Evolutionary conservation across 2,888 invertebrate genomes (phyloP).

Genomic region (Nudaria mundana): DNA sequence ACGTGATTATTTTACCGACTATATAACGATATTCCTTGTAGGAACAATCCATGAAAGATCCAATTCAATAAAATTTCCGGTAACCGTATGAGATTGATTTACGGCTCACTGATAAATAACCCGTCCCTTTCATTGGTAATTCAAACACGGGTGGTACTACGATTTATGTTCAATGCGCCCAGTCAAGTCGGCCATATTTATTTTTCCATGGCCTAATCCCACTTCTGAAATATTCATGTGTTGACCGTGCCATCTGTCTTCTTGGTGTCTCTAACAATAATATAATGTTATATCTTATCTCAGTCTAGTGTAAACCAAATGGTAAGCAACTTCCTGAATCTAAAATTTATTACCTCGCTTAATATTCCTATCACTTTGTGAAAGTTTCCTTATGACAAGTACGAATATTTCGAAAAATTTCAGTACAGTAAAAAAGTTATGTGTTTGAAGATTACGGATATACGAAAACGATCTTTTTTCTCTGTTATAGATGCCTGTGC

Average conservation of each 20-base stretch:
- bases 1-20: too few species aligned
- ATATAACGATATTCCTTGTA: too few species aligned
- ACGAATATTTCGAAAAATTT: not conserved
- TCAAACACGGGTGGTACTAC: constrained; percentile 65
- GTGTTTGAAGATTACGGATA: too few species aligned
- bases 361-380: not conserved
- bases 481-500: too few species aligned
- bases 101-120: constrained; percentile 68
- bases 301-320: constrained; percentile 13
- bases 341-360: not conserved
- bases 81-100: constrained; percentile 49
- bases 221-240: constrained; percentile 76
- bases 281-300: constrained; percentile 53
- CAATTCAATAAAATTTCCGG: constrained; percentile 63
- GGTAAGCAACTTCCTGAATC: constrained; percentile 1
- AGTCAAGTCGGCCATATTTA: constrained; percentile 72
- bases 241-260: constrained; percentile 72
- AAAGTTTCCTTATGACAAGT: not conserved
- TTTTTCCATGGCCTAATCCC: constrained; percentile 75
- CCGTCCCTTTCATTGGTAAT: constrained; percentile 52
- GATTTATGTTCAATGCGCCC: constrained; percentile 77
- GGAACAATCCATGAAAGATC: too few species aligned
- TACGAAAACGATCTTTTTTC: not conserved
- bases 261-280: constrained; percentile 64
- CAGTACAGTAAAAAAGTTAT: too few species aligned